A percentile compares a stretch with the other conserved stretches of the same genome.
phyloP scores from a whole-genome alignment of 2,797 vertebrate species.

The Myiotriccus ornatus region DNA sequence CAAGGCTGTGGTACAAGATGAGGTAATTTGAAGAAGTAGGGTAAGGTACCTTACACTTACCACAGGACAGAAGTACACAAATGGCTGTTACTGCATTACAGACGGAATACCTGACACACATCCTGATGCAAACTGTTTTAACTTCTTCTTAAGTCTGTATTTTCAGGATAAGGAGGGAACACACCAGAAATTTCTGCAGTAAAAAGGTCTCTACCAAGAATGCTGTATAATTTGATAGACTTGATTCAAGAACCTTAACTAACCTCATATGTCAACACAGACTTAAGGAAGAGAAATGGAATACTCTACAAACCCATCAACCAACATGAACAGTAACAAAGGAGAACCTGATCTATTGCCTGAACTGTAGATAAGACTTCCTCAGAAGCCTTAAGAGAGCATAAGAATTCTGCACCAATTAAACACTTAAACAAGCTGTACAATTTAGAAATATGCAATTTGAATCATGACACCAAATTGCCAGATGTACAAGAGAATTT shows the following conservation, averaged over 20 bases:
- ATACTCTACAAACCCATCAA: neutral
- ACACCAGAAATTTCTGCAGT: neutral
- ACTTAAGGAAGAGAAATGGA: neutral
- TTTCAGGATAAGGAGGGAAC: neutral
- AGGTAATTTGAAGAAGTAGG: neutral
- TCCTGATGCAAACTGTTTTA: neutral
- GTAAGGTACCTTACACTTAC: neutral
- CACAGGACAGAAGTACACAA: neutral
- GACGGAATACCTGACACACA: neutral
- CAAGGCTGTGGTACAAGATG: neutral
- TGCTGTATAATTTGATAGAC: neutral
- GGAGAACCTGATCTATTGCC: neutral
- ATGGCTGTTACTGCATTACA: neutral
- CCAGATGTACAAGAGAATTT: neutral
- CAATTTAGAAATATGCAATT: neutral
- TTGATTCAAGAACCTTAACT: neutral
- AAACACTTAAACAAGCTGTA: neutral
- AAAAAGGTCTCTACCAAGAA: neutral
- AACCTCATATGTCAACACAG: fast-evolving
- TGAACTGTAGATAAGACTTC: neutral
- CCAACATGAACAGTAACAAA: neutral
- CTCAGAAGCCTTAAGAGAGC: neutral
- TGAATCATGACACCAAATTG: neutral
- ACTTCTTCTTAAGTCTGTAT: neutral
- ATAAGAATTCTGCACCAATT: neutral